Evolutionary conservation across 2,797 vertebrate species (phyloP), one percentile per base, ranked within the genome.

Genomic region (Sitta carolinensis): DNA sequence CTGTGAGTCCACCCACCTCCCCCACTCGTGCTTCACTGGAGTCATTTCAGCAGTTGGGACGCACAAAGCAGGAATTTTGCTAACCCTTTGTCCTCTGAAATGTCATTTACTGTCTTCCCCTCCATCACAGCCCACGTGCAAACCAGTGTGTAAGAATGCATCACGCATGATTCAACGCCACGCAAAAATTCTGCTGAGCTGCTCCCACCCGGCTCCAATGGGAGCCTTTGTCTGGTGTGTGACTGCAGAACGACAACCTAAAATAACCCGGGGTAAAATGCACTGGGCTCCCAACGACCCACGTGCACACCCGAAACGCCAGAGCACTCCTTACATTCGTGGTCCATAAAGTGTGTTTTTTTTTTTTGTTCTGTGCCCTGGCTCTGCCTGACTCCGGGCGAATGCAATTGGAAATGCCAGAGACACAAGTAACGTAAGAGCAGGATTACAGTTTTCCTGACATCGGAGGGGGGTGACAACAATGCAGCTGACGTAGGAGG

Each of bases 401-500:
- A 92, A 42, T 48, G 68, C 72, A n/a, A 4, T 22, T 93, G 91
- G 52, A 93, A 94, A 96, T 91, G 94, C 77, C 85, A 93, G 77
- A 85, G 91, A 79, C 59, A 51, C 84, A 12, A 84, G 90, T 57
- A 87, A 84, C 5, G 21, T 25, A 90, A 94, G 87, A 91, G 87
- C 92, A 89, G 90, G 83, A 93, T 94, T 85, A 94, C 87, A 91
- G 77, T 25, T 89, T 58, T 96, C 84, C 94, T 94, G 86, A 95
- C 91, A 93, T 55, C 4, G 7, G 45, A 68, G 76, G 11, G 87
- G 91, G 87, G 75, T 95, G 92, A 89, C 90, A 95, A 95, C 96
- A 96, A 94, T 84, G 91, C 88, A 90, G 81, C 90, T 97, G 95
- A 97, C 87, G 89, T 84, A 90, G 85, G 89, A 95, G 69, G 67